Conservation (phyloP, 2,888 invertebrate species). For the Alloplasta piceator region DNA sequence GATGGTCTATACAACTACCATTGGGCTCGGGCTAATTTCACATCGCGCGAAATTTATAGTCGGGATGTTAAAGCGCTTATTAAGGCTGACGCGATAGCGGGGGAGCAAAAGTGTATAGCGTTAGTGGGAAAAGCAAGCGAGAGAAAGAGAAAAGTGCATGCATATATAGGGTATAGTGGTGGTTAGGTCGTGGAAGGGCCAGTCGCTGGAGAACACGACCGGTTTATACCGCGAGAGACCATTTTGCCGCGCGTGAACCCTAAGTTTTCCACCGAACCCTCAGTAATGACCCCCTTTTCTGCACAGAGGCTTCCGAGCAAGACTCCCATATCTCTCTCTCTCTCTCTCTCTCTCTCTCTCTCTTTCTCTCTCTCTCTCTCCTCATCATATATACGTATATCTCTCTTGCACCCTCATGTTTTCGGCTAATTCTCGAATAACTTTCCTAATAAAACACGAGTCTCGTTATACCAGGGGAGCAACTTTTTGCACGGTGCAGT, state of each 20-base stretch:
- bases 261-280: slow-evolving; percentile 70
- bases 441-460: slow-evolving; percentile 77
- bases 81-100: slow-evolving; percentile 69
- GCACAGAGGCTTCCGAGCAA: slow-evolving; percentile 51
- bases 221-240: slow-evolving; percentile 32
- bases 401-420: slow-evolving; percentile 62
- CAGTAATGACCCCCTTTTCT: slow-evolving; percentile 71
- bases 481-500: slow-evolving; percentile 63
- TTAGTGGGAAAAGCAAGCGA: background rate
- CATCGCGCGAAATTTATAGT: slow-evolving; percentile 78
- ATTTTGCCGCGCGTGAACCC: slow-evolving; percentile 65
- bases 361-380: no score
- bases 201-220: slow-evolving; percentile 46
- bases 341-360: slow-evolving; percentile 45
- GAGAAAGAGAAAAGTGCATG: slow-evolving; percentile 16
- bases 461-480: slow-evolving; percentile 65
- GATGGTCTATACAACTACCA: slow-evolving; percentile 66
- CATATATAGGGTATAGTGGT: no score
- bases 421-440: slow-evolving; percentile 73
- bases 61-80: slow-evolving; percentile 79
- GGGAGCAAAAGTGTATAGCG: background rate
- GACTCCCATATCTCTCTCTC: slow-evolving; percentile 57
- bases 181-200: slow-evolving; percentile 18
- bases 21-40: slow-evolving; percentile 76
- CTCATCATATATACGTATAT: slow-evolving; percentile 10